Evolutionary conservation across 1,140 invertebrate species (phyloP).

Genomic region (Zaprionus gabonicus): DNA sequence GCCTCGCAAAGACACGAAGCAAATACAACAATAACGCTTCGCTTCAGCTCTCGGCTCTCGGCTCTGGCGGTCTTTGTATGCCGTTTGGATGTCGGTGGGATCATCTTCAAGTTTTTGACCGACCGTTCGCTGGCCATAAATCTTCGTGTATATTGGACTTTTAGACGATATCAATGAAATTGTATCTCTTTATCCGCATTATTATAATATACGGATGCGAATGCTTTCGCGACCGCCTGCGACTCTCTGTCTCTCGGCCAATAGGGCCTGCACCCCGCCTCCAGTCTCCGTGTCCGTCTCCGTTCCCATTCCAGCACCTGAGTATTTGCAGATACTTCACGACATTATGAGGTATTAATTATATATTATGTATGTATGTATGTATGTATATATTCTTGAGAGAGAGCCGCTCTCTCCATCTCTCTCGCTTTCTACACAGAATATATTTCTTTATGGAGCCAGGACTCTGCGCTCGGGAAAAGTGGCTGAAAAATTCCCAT

Average conservation of each 20-base stretch:
- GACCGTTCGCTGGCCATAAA: conserved; percentile 69
- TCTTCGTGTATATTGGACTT: conserved; percentile 82
- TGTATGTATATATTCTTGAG: conserved; percentile 32
- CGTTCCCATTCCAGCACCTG: conserved; percentile 7
- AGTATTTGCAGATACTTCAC: conserved; percentile 68
- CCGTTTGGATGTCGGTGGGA: conserved; percentile 39
- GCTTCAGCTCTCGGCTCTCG: conserved; percentile 2
- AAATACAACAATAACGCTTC: conserved; percentile 30
- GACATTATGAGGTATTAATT: conserved; percentile 83
- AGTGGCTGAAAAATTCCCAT: conserved; percentile 51
- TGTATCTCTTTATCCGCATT: conserved; percentile 84
- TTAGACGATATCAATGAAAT: conserved; percentile 84
- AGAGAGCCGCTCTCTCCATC: conserved; percentile 9
- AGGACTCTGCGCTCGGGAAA: conserved; percentile 14
- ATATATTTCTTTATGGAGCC: conserved; percentile 70
- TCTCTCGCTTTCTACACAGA: conserved; percentile 20
- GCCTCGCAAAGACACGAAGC: conserved; percentile 26
- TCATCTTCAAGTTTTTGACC: conserved; percentile 67
- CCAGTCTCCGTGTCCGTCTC: neutral
- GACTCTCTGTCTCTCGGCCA: conserved; percentile 4
- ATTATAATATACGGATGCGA: conserved; percentile 83
- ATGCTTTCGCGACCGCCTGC: conserved; percentile 39
- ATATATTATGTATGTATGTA: conserved; percentile 44
- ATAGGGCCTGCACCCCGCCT: conserved; percentile 20
- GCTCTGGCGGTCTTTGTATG: conserved; percentile 30